phyloP scores from a whole-genome alignment of 2,113 vertebrate species.

The Xiphophorus maculatus region DNA sequence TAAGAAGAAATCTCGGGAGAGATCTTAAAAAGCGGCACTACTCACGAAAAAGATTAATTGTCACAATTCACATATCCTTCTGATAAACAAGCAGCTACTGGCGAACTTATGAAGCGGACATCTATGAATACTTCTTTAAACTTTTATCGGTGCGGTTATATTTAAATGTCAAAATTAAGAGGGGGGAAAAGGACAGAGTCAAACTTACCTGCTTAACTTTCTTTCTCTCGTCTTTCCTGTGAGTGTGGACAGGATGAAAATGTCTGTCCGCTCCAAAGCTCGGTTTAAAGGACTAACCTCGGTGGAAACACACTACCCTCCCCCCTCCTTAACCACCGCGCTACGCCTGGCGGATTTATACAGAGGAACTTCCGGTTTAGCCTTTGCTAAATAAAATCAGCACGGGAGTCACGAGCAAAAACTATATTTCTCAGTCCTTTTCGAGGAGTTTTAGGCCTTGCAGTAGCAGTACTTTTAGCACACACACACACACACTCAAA shows the following conservation, averaged over 20 bases:
- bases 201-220: slow-evolving; percentile 42
- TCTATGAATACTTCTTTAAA: not conserved
- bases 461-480: too few species aligned
- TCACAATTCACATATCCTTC: not conserved
- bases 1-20: not conserved
- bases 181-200: rapidly evolving
- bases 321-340: not conserved
- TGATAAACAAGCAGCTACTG: not conserved
- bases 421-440: too few species aligned
- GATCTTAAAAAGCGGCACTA: not conserved
- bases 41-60: not conserved
- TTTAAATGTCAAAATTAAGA: not conserved
- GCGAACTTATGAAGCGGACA: not conserved
- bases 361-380: slow-evolving; percentile 18
- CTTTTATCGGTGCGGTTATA: not conserved
- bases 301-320: slow-evolving; percentile 38
- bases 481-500: too few species aligned
- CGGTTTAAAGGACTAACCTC: slow-evolving; percentile 46
- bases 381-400: slow-evolving; percentile 35
- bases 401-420: not conserved
- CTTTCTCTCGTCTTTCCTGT: slow-evolving; percentile 12
- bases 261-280: slow-evolving; percentile 51
- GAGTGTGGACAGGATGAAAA: slow-evolving; percentile 34
- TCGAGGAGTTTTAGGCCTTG: too few species aligned
- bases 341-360: not conserved